Conservation (phyloP, 2,888 invertebrate genomes). For the Acrobeloides nanus region DNA sequence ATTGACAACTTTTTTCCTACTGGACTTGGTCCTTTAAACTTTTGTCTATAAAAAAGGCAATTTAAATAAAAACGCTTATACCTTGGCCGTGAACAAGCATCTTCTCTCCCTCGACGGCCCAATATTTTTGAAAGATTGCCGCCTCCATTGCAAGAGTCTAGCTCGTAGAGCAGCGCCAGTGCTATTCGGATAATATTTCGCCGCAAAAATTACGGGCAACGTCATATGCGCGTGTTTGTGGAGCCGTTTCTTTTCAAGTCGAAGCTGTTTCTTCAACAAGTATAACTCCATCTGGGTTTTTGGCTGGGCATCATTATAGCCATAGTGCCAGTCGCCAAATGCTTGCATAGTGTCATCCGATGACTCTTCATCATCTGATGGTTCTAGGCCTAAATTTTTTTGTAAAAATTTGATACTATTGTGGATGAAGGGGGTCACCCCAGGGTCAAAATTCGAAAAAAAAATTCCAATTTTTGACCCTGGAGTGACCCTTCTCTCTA, state of each 20-base stretch:
- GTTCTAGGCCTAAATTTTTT: conserved; percentile 37
- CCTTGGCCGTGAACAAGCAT: conserved; percentile 11
- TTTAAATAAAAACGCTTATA: too few relatives aligned
- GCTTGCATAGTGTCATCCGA: conserved; percentile 27
- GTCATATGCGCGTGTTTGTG: conserved; percentile 27
- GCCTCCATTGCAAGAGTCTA: conserved; percentile 9
- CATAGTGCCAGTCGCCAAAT: conserved; percentile 7
- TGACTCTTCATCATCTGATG: conserved; percentile 41
- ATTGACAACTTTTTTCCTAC: too few relatives aligned
- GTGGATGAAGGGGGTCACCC: background rate
- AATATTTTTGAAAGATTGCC: conserved; percentile 4
- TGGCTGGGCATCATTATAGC: background rate
- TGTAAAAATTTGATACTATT: background rate
- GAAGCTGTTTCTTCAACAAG: conserved; percentile 35
- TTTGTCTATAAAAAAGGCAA: too few relatives aligned
- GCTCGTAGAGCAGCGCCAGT: conserved; percentile 29
- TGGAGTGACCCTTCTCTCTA: too few relatives aligned
- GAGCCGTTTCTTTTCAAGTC: conserved; percentile 28
- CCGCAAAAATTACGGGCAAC: conserved; percentile 28
- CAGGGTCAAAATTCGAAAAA: too few relatives aligned
- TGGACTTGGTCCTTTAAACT: too few relatives aligned
- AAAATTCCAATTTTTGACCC: too few relatives aligned
- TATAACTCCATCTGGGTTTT: conserved; percentile 29
- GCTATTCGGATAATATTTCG: conserved; percentile 22
- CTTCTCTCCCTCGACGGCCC: conserved; percentile 1